These are phyloP conservation scores for Brachionus plicatilis DNA, from an alignment of 1,140 invertebrate genomes.

Conservation along the genomic window DNA sequence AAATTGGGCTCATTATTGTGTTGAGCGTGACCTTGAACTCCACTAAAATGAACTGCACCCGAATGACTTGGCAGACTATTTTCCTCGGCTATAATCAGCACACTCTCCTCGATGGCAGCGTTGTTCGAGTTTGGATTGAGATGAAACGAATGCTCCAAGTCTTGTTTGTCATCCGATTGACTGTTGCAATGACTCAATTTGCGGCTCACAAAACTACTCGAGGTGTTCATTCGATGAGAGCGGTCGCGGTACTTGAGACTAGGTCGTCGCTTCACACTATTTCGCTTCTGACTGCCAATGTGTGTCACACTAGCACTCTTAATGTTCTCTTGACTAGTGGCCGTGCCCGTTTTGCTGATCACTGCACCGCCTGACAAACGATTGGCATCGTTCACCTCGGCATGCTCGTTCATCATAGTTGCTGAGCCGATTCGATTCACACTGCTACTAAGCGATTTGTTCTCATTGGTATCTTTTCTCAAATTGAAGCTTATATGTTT, in stretches of 20 bases:
- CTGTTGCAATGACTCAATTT: slow-evolving; percentile 30
- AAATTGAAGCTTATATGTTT: slow-evolving; percentile 16
- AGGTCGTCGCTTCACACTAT: slow-evolving; percentile 14
- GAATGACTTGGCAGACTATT: not conserved
- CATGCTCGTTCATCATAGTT: not conserved
- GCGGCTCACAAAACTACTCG: slow-evolving; percentile 2
- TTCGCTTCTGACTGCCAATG: slow-evolving; percentile 4
- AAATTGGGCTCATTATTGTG: not conserved
- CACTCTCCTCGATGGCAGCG: not conserved
- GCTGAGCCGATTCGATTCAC: not conserved
- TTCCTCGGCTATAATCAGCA: not conserved
- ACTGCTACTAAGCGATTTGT: slow-evolving; percentile 6
- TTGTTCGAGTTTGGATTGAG: not conserved
- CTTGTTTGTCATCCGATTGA: slow-evolving; percentile 13
- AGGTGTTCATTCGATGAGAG: not conserved
- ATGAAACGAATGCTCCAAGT: not conserved
- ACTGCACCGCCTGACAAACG: slow-evolving; percentile 8
- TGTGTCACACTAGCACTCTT: not conserved
- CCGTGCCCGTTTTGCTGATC: not conserved
- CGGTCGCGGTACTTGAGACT: not conserved
- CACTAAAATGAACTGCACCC: not conserved
- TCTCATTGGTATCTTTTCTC: not conserved
- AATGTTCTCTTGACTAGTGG: not conserved
- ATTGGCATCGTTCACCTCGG: not conserved
- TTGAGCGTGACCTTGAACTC: slow-evolving; percentile 16